These are phyloP conservation scores for Macquaria ambigua DNA, from an alignment of 2,113 vertebrate genomes.

Conservation along the genomic window DNA sequence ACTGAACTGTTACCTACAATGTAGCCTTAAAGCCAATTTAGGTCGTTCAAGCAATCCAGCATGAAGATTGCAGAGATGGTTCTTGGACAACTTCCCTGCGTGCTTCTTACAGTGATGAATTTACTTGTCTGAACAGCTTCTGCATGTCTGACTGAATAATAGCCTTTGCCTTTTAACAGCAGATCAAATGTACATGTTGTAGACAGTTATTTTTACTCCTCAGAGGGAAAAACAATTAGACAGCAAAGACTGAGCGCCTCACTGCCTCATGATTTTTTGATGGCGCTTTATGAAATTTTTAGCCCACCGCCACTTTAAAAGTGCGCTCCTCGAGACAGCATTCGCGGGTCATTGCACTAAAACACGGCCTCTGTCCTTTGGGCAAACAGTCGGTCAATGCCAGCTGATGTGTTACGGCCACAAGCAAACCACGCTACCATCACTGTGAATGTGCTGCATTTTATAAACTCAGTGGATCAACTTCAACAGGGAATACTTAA, in stretches of 20 bases:
- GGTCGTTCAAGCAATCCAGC: constrained; percentile 19
- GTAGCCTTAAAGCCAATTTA: constrained; percentile 32
- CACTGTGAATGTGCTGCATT: constrained; percentile 51
- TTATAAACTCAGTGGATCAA: constrained; percentile 33
- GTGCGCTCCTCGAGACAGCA: constrained; percentile 45
- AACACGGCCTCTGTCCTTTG: constrained; percentile 67
- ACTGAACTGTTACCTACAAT: constrained; percentile 30
- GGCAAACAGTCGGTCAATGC: constrained; percentile 65
- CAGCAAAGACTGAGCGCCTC: constrained; percentile 44
- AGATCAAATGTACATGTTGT: constrained; percentile 52
- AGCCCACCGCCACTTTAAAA: constrained; percentile 73
- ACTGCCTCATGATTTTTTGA: constrained; percentile 78
- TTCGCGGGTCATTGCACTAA: constrained; percentile 73
- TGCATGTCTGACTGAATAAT: constrained; percentile 59
- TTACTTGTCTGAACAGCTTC: constrained; percentile 25
- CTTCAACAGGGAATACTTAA: constrained; percentile 32
- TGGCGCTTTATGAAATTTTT: constrained; percentile 80
- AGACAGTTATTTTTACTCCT: constrained; percentile 65
- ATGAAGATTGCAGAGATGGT: neutral
- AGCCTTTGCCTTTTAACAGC: constrained; percentile 49
- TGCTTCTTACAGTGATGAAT: constrained; percentile 23
- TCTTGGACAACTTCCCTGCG: constrained; percentile 6
- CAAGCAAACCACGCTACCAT: constrained; percentile 45
- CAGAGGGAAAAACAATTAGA: constrained; percentile 68
- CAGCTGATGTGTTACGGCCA: constrained; percentile 46